Evolutionary conservation across 2,797 vertebrate genomes (phyloP).

Genomic region (Tragopan temminckii): DNA sequence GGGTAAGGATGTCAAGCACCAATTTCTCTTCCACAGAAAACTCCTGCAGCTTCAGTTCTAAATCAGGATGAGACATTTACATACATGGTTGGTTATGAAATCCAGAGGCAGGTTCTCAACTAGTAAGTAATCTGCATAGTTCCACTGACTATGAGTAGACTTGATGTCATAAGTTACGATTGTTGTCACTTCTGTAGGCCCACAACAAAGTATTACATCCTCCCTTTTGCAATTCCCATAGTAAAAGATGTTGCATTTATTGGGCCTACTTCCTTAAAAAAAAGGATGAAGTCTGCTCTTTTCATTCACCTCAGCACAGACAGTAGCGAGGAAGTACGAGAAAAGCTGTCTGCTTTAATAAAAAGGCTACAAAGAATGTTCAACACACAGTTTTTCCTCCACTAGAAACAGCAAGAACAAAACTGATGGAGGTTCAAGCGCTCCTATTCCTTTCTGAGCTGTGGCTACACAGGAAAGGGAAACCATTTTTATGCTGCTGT

Average conservation of each 20-base stretch:
- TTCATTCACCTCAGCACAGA: not conserved
- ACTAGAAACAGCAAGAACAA: not conserved
- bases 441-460: not conserved
- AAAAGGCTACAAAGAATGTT: not conserved
- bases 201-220: not conserved
- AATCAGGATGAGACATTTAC: fast-evolving
- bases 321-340: not conserved
- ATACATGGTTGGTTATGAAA: fast-evolving
- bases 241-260: not conserved
- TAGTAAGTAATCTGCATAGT: fast-evolving
- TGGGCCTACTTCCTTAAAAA: not conserved
- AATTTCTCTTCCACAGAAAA: constrained; percentile 86
- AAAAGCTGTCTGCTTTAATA: not conserved
- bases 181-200: not conserved
- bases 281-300: fast-evolving
- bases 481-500: not conserved
- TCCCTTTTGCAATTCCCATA: not conserved
- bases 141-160: not conserved
- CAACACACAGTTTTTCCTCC: not conserved
- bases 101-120: not conserved
- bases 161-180: fast-evolving
- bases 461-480: no score
- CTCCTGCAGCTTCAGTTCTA: constrained; percentile 91
- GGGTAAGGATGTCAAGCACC: constrained; percentile 92
- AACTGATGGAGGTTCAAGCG: not conserved